Conservation (phyloP, 53 echinoderm and acorn worm species). For the Echinometra lucunter region DNA sequence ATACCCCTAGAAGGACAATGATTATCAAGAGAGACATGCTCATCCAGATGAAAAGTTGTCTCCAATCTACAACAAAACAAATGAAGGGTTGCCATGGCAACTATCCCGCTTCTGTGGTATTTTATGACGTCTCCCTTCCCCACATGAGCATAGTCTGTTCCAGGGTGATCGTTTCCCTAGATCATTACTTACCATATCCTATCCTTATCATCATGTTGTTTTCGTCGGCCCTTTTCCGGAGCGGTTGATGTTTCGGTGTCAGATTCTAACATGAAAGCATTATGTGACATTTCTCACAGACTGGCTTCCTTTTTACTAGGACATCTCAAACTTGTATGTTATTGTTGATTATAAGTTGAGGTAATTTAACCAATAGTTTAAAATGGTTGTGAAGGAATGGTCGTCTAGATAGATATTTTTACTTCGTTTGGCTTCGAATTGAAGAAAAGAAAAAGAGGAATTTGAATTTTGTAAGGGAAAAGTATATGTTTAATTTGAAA, state of each 20-base stretch:
- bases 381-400: background rate
- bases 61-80: background rate
- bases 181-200: background rate
- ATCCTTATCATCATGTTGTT: background rate
- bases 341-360: background rate
- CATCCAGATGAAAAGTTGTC: background rate
- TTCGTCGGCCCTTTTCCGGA: background rate
- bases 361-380: background rate
- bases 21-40: background rate
- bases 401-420: too few relatives aligned
- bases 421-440: background rate
- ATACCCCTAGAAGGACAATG: background rate
- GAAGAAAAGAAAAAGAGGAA: background rate
- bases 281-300: too few relatives aligned
- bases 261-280: too few relatives aligned
- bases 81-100: slow-evolving; percentile 11
- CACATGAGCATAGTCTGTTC: background rate
- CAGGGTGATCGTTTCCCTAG: background rate
- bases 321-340: too few relatives aligned
- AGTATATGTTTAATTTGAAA: too few relatives aligned
- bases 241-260: too few relatives aligned
- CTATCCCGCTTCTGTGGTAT: background rate
- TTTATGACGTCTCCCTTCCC: background rate
- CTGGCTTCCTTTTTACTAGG: too few relatives aligned
- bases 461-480: too few relatives aligned